phyloP scores from a whole-genome alignment of 2,888 invertebrate species.

The Chloroclystis v-ata region DNA sequence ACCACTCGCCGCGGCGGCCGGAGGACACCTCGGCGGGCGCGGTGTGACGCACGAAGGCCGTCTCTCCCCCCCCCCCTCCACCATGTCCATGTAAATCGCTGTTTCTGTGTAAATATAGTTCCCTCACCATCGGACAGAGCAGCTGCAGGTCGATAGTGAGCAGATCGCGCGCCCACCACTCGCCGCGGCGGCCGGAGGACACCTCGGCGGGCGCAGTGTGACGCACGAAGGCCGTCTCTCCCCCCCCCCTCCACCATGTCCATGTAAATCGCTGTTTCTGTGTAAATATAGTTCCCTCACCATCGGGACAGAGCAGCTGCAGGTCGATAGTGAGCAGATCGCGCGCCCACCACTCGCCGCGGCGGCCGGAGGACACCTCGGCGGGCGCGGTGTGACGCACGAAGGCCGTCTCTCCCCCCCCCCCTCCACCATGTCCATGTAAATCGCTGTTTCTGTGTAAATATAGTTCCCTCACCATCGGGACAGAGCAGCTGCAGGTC shows the following conservation, averaged over 20 bases:
- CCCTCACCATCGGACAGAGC: constrained; percentile 22
- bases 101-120: no score
- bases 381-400: constrained; percentile 95
- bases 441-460: no score
- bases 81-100: no score
- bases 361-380: constrained; percentile 93
- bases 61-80: no score
- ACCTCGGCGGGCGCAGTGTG: constrained; percentile 96
- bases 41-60: constrained; percentile 95
- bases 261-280: no score
- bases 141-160: constrained; percentile 95
- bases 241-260: no score
- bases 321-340: constrained; percentile 95
- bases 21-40: constrained; percentile 95
- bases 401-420: no score
- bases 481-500: constrained; percentile 87
- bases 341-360: constrained; percentile 95
- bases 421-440: no score
- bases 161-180: constrained; percentile 96
- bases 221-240: constrained; percentile 94
- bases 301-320: constrained; percentile 77
- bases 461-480: not conserved
- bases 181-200: constrained; percentile 91
- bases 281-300: not conserved
- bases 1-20: constrained; percentile 92